Conservation (phyloP, 2,888 invertebrate genomes). For the Napeogenes sylphis region DNA sequence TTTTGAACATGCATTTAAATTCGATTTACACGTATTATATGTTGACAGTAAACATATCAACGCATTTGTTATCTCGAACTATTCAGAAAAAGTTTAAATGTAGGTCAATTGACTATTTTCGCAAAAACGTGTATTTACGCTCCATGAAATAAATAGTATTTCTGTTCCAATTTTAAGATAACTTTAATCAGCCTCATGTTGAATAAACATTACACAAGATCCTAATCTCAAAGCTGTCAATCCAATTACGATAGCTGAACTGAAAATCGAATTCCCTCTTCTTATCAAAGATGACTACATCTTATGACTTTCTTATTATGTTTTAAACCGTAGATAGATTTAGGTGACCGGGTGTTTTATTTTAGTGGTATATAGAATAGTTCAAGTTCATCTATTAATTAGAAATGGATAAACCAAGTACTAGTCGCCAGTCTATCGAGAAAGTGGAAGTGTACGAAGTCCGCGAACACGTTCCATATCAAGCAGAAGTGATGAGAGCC, state of each 20-base stretch:
- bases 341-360: conserved; percentile 18
- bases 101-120: conserved; percentile 2
- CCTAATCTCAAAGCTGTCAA: conserved; percentile 65
- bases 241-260: conserved; percentile 46
- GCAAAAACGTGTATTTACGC: background rate
- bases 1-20: too few relatives aligned
- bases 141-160: conserved; percentile 5
- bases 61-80: too few relatives aligned
- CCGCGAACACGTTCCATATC: conserved; percentile 69
- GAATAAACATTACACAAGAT: conserved; percentile 63
- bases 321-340: conserved; percentile 20
- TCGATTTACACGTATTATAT: too few relatives aligned
- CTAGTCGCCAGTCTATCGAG: conserved; percentile 63
- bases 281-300: conserved; percentile 47
- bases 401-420: conserved; percentile 67
- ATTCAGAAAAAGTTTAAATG: background rate
- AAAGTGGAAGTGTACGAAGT: conserved; percentile 68
- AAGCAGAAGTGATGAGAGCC: conserved; percentile 63
- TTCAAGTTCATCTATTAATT: conserved; percentile 12
- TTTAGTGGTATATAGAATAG: conserved; percentile 5
- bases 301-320: conserved; percentile 20
- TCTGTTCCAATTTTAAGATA: conserved; percentile 41
- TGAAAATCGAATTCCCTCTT: conserved; percentile 49
- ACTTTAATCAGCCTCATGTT: conserved; percentile 47
- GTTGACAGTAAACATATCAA: too few relatives aligned